These are phyloP conservation scores for Gobiocypris rarus DNA, from an alignment of 2,113 vertebrate genomes.

Conservation along the genomic window DNA sequence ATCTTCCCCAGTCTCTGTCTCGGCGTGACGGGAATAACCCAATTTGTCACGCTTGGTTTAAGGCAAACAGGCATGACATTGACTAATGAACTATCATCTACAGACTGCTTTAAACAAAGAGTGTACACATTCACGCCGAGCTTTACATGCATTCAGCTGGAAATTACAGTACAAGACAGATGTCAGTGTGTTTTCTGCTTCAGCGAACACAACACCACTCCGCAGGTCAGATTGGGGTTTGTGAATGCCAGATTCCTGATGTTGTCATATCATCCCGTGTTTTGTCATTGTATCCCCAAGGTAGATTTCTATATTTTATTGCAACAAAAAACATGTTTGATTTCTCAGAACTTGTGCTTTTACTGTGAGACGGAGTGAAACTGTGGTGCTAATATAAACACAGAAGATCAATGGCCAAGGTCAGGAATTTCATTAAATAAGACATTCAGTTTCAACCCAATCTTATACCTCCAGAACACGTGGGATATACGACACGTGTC, in stretches of 20 bases:
- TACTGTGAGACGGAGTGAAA: too few relatives aligned
- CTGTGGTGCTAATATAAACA: too few relatives aligned
- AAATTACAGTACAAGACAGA: conserved; percentile 67
- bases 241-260: too few relatives aligned
- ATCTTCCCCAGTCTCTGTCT: conserved; percentile 53
- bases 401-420: too few relatives aligned
- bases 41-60: conserved; percentile 63
- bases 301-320: neutral
- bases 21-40: conserved; percentile 67
- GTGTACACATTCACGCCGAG: conserved; percentile 44
- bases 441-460: too few relatives aligned
- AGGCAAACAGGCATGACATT: conserved; percentile 67
- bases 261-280: neutral
- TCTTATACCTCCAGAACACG: too few relatives aligned
- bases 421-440: too few relatives aligned
- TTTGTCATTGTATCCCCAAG: too few relatives aligned
- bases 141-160: conserved; percentile 63
- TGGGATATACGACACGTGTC: too few relatives aligned
- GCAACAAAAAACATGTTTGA: neutral
- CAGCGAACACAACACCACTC: conserved; percentile 55
- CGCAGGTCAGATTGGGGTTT: conserved; percentile 36
- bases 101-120: conserved; percentile 58
- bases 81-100: conserved; percentile 65
- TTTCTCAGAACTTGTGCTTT: too few relatives aligned
- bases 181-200: conserved; percentile 61